Percentiles rank a stretch among this genome's conserved stretches.
These are phyloP conservation scores for Casuarius casuarius DNA, from an alignment of 2,113 vertebrate genomes.

Conservation along the genomic window DNA sequence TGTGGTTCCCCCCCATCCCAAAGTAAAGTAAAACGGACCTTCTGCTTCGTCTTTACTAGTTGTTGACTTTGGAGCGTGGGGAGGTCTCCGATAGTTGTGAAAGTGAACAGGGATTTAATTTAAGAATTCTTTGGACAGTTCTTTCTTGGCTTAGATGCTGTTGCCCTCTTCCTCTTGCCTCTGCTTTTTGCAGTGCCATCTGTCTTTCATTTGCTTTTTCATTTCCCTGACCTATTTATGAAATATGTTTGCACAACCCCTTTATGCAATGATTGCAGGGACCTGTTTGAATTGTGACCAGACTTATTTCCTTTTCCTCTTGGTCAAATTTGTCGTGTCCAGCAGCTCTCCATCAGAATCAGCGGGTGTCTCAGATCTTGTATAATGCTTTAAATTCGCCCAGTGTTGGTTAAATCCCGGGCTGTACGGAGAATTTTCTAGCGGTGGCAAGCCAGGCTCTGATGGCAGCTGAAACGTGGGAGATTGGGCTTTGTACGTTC, in stretches of 20 bases:
- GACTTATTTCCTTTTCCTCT: background rate
- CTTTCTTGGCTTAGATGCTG: background rate
- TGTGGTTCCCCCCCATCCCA: background rate
- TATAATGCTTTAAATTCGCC: too few species aligned
- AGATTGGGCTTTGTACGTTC: background rate
- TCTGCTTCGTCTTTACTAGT: background rate
- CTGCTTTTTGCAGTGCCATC: background rate
- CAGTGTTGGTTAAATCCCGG: accelerated
- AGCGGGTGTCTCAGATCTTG: accelerated
- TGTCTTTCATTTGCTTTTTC: conserved; percentile 26
- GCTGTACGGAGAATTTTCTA: background rate
- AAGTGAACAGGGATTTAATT: background rate
- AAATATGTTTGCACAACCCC: background rate
- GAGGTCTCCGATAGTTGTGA: background rate
- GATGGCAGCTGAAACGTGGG: accelerated
- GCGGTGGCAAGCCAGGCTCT: accelerated
- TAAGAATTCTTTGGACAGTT: background rate
- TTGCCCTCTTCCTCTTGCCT: background rate
- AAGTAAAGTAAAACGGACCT: background rate
- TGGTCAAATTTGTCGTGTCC: background rate
- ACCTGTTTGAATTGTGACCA: background rate
- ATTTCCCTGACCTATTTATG: conserved; percentile 48
- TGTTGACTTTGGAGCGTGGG: background rate
- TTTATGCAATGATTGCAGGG: background rate
- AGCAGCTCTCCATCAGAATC: accelerated